Evolutionary conservation across 2,797 vertebrate species (phyloP).

Genomic region (Pelodytes ibericus): DNA sequence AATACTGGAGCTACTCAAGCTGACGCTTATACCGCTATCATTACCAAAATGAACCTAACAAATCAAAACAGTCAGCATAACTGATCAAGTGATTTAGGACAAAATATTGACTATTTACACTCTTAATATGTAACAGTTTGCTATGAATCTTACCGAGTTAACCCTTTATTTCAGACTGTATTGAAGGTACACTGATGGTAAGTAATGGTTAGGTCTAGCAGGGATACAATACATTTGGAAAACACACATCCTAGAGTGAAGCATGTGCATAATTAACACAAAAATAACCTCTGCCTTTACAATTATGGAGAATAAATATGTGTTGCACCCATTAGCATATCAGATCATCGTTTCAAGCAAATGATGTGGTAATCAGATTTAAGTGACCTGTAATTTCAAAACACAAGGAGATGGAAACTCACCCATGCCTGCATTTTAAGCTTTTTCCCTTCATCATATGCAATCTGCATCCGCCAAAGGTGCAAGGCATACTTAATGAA

Average conservation of each 20-base stretch:
- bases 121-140: not conserved
- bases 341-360: slow-evolving; percentile 1
- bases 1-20: too few species aligned
- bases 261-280: not conserved
- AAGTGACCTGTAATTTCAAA: slow-evolving; percentile 30
- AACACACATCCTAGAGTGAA: not conserved
- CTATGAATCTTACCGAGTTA: not conserved
- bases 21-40: too few species aligned
- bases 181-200: not conserved
- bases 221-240: not conserved
- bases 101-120: not conserved
- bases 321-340: slow-evolving; percentile 14
- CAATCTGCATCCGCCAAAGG: slow-evolving; percentile 32
- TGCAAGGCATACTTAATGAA: slow-evolving; percentile 31
- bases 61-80: not conserved
- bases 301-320: slow-evolving; percentile 4
- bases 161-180: not conserved
- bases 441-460: slow-evolving; percentile 23
- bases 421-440: slow-evolving; percentile 12
- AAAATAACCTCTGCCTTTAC: slow-evolving; percentile 19
- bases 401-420: not conserved
- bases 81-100: not conserved
- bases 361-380: slow-evolving; percentile 34
- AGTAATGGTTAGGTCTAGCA: not conserved
- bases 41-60: not conserved